Evolutionary conservation across 2,888 invertebrate genomes (phyloP), one percentile per base, ranked within the genome.

Genomic region (Itoplectis maculator): DNA sequence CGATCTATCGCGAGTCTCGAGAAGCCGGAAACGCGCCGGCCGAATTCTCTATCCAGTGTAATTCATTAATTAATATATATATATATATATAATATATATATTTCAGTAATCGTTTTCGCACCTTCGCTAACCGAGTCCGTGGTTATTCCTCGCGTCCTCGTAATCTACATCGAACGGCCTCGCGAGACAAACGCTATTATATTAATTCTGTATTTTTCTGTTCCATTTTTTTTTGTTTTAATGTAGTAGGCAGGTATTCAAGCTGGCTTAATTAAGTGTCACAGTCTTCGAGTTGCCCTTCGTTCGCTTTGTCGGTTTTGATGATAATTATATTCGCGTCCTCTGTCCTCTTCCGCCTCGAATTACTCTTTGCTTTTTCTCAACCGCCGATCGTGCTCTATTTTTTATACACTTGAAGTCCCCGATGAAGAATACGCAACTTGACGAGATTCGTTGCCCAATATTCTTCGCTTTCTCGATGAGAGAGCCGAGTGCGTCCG

Each of bases 201-300:
- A 65, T 61, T 68, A 63, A 45, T 65, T 54, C 61, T 70, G 20
- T 65, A 65, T 40, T 15, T 74, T 18, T 51, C 15, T 59, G 29
- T 29, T 29, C 29, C 29, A 29, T 69, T 79, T 54, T 74, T 40
- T 68, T 61, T 66, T 68, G 15, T 45, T 65, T n/a, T 82, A 84
- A 80, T 83, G 79, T 84, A 85, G 80, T 91, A 92, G 92, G 92
- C 92, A 92, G 92, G 91, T 91, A 92, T 92, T 84, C 89, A 92
- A 92, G 92, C 92, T 92, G 92, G 91, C 92, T 92, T 90, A 89
- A 87, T 89, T 88, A 90, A 90, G 86, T 89, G 88, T 91, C 88
- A 89, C 90, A 90, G 91, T 90, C 90, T 90, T 90, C 86, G 86
- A 88, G 89, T 89, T 88, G 88, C 88, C 86, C 84, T 85, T 86